phyloP scores from a whole-genome alignment of 2,797 vertebrate species.

The Propithecus perrieri region DNA sequence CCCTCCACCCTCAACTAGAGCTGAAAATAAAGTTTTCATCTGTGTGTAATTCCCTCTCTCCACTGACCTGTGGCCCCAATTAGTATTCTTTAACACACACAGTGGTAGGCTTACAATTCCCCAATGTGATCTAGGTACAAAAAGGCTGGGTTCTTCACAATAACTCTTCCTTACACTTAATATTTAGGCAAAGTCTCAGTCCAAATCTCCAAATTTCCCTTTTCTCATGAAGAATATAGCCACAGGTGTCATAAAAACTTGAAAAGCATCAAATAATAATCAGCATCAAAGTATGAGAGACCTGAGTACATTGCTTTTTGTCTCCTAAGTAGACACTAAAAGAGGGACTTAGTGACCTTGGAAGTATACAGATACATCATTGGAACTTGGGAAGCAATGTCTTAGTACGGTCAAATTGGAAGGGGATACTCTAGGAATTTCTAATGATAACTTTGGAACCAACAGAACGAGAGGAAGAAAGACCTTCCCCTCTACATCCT shows the following conservation, averaged over 20 bases:
- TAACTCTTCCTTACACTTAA: slow-evolving; percentile 5
- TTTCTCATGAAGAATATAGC: not conserved
- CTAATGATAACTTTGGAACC: not conserved
- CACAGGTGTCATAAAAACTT: not conserved
- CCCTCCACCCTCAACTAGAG: not conserved
- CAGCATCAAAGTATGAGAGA: not conserved
- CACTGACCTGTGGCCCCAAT: not conserved
- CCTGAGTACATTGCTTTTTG: not conserved
- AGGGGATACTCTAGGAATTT: not conserved
- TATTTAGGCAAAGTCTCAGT: not conserved
- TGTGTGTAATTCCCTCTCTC: not conserved
- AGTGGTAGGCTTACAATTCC: not conserved
- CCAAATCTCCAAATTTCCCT: not conserved
- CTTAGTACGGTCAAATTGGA: not conserved
- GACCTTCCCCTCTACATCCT: not conserved
- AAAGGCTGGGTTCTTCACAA: not conserved
- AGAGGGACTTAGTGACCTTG: not conserved
- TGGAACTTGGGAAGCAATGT: not conserved
- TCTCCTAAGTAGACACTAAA: not conserved
- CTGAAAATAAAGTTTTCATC: not conserved
- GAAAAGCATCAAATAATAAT: not conserved
- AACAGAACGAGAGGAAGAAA: not conserved
- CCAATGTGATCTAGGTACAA: not conserved
- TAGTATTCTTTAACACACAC: not conserved
- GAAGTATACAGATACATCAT: not conserved